phyloP scores from a whole-genome alignment of 1,140 invertebrate species.

The Maconellicoccus hirsutus region DNA sequence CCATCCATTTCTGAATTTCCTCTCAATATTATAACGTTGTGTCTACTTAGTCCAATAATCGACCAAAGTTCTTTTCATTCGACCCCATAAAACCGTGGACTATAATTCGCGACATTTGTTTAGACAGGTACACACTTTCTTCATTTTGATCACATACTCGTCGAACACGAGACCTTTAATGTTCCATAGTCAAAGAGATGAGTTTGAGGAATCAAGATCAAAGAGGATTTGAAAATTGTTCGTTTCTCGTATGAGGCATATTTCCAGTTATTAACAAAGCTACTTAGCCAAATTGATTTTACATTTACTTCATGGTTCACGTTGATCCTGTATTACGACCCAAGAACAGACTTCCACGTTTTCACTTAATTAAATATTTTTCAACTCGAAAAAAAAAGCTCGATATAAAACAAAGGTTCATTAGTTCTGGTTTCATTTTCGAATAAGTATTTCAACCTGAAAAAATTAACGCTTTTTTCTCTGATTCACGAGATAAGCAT shows the following conservation, averaged over 20 bases:
- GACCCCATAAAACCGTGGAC: background rate
- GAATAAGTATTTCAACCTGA: background rate
- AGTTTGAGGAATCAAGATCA: too few species aligned
- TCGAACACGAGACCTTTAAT: background rate
- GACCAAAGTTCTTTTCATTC: background rate
- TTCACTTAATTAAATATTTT: too few species aligned
- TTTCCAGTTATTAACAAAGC: too few species aligned
- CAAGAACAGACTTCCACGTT: too few species aligned
- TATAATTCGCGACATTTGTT: conserved; percentile 15
- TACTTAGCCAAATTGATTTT: too few species aligned
- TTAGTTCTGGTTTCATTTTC: background rate
- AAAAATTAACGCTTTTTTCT: background rate
- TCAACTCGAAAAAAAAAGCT: background rate
- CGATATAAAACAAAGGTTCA: background rate
- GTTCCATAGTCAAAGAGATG: too few species aligned
- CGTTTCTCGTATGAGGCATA: too few species aligned
- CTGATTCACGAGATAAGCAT: background rate
- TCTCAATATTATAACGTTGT: conserved; percentile 4
- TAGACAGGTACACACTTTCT: background rate
- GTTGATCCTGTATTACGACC: too few species aligned
- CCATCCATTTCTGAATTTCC: background rate
- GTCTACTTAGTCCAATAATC: conserved; percentile 22
- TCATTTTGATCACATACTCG: background rate
- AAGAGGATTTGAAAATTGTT: too few species aligned
- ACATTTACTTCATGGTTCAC: too few species aligned